Conservation (phyloP, 1,140 invertebrate species). For the Mactra quadrangularis region DNA sequence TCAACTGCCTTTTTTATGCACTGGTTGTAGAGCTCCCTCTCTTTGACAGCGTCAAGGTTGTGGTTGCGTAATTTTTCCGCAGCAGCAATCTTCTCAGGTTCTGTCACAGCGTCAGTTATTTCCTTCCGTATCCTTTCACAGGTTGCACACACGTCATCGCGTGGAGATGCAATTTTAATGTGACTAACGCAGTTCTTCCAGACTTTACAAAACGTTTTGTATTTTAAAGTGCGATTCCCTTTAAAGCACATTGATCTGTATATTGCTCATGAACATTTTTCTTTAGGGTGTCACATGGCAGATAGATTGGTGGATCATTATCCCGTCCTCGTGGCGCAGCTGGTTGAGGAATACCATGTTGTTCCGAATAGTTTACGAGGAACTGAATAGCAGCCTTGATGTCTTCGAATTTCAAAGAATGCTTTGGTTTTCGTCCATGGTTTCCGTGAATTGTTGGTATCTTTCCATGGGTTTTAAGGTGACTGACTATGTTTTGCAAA, state of each 20-base stretch:
- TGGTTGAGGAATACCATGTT: background rate
- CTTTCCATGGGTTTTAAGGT: background rate
- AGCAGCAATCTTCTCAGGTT: too few relatives aligned
- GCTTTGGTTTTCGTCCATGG: background rate
- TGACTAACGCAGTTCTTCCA: background rate
- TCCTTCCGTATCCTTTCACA: background rate
- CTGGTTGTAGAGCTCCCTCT: too few relatives aligned
- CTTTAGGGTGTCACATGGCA: background rate
- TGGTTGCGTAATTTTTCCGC: too few relatives aligned
- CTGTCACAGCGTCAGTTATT: background rate
- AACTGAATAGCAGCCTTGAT: background rate
- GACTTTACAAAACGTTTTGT: background rate
- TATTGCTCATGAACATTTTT: background rate
- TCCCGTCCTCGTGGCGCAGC: slow-evolving; percentile 1
- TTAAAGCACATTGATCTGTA: background rate
- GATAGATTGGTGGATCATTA: background rate
- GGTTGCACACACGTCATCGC: background rate
- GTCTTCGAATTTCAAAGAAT: background rate
- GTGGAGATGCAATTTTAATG: background rate
- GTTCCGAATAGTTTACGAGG: background rate
- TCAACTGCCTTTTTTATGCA: too few relatives aligned
- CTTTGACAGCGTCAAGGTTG: too few relatives aligned
- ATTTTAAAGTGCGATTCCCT: background rate
- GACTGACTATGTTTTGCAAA: background rate
- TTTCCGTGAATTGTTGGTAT: slow-evolving; percentile 1